Evolutionary conservation across 2,113 vertebrate genomes (phyloP).

Genomic region (Eudyptes chrysolophus): DNA sequence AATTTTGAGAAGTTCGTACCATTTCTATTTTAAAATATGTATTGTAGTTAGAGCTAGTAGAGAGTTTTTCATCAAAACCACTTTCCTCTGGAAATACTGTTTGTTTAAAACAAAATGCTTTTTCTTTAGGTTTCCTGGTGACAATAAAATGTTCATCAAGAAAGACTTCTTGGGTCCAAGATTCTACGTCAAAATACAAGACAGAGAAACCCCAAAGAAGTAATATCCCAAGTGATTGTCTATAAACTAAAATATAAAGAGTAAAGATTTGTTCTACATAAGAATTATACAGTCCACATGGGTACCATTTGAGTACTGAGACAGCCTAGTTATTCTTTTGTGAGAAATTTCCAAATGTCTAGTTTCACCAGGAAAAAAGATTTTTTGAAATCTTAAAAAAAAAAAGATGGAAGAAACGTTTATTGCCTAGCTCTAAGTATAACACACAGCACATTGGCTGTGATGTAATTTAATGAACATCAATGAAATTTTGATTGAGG

Average conservation of each 20-base stretch:
- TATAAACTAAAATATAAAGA: neutral
- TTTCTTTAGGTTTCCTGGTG: neutral
- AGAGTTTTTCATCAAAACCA: neutral
- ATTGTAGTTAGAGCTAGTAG: neutral
- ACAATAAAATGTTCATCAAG: neutral
- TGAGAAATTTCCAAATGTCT: neutral
- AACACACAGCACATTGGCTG: neutral
- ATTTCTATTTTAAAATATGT: neutral
- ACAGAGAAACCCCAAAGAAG: neutral
- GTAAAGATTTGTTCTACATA: neutral
- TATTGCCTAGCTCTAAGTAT: neutral
- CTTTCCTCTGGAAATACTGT: neutral
- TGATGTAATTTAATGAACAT: neutral
- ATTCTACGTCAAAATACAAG: neutral
- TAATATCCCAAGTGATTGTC: neutral
- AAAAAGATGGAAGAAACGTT: neutral
- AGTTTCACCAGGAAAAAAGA: neutral
- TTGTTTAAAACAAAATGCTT: neutral
- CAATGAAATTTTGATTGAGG: constrained; percentile 16
- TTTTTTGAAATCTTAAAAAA: neutral
- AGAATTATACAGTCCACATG: neutral
- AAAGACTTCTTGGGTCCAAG: neutral
- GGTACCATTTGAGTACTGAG: neutral
- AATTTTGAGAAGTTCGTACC: neutral
- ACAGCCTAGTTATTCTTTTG: neutral